These are phyloP conservation scores for Pristionchus entomophagus DNA, from an alignment of 2,888 invertebrate genomes.

Conservation along the genomic window DNA sequence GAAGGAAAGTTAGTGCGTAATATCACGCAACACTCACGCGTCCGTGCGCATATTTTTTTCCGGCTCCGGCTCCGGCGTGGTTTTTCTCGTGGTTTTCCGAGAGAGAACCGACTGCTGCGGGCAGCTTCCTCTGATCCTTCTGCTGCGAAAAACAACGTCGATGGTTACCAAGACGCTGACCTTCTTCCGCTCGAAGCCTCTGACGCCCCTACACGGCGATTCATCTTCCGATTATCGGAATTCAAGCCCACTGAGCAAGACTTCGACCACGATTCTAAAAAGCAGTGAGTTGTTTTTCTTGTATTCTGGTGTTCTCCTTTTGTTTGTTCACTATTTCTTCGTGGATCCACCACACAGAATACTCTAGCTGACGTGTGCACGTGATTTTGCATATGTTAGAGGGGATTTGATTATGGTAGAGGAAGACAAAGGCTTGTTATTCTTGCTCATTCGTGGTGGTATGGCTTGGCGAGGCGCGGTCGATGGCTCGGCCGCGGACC, in stretches of 20 bases:
- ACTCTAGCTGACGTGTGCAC: too few species aligned
- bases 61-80: too few species aligned
- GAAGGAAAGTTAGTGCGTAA: too few species aligned
- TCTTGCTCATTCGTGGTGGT: neutral
- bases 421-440: neutral
- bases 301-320: neutral
- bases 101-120: too few species aligned
- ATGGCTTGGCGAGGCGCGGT: slow-evolving; percentile 40
- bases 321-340: neutral
- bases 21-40: too few species aligned
- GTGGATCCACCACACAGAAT: too few species aligned
- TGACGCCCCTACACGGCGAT: neutral
- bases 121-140: too few species aligned
- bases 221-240: neutral
- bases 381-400: neutral
- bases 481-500: slow-evolving; percentile 4
- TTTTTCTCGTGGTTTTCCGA: too few species aligned
- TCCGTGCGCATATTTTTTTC: too few species aligned
- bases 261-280: neutral
- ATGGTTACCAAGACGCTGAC: neutral
- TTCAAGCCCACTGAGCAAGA: neutral
- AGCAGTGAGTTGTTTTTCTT: neutral
- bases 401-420: neutral
- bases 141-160: too few species aligned
- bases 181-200: neutral